Evolutionary conservation across 92 coral and sea anemone species (phyloP).

Genomic region (Meandrina meandrites): DNA sequence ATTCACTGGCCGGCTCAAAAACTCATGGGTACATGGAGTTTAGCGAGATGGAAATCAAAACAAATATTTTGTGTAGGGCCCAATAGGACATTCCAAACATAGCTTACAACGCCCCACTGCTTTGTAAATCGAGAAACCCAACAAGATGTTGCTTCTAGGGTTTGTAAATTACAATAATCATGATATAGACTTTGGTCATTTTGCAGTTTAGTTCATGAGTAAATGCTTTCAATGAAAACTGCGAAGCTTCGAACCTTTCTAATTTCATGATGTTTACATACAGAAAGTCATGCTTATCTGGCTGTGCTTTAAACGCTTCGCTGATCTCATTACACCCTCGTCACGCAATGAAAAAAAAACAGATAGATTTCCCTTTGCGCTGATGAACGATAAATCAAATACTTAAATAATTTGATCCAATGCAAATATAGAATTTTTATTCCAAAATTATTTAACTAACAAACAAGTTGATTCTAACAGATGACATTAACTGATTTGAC

Average conservation of each 20-base stretch:
- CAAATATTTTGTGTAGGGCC: background rate
- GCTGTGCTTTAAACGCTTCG: background rate
- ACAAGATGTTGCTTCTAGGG: background rate
- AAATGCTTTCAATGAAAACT: background rate
- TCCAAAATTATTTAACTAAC: background rate
- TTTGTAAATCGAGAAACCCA: background rate
- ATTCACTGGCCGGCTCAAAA: no score
- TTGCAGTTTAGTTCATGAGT: background rate
- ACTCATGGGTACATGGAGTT: no score
- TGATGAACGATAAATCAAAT: background rate
- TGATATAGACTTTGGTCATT: background rate
- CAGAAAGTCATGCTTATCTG: background rate
- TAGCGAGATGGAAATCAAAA: background rate
- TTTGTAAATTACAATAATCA: background rate
- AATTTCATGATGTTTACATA: background rate
- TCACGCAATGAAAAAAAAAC: constrained; percentile 21
- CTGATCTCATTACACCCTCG: background rate
- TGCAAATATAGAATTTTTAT: constrained; percentile 7
- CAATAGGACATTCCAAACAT: background rate
- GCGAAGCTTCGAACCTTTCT: background rate
- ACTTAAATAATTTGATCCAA: background rate
- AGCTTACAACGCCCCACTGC: constrained; percentile 3
- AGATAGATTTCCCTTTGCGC: background rate
- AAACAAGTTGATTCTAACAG: background rate
- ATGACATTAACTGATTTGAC: background rate